Evolutionary conservation across 1,140 invertebrate species (phyloP), one percentile per base, ranked within the genome.

Genomic region (Drosophila parvula): DNA sequence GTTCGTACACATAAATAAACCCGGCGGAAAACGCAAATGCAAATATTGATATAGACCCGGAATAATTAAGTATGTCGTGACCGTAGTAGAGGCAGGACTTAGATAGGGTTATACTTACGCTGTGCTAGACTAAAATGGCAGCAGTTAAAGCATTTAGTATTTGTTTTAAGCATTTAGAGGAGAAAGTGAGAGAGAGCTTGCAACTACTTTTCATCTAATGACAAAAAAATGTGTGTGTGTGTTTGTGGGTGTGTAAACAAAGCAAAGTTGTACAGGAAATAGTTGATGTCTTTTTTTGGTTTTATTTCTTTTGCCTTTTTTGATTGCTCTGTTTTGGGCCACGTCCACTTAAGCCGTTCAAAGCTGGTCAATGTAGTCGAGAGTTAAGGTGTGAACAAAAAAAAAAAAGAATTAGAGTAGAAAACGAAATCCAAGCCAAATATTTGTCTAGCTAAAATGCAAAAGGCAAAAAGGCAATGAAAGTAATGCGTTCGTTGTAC

Each of bases 381-480:
- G 28, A 48, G 43, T 45, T 28, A 16, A 41, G 70, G 64, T 69
- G 50, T 69, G 44, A 81, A 76, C 18, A 18, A 45, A 71, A 44
- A 22, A 45, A 38, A 63, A 28, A 58, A 44, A n/a, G 55, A 60
- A 57, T 16, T 62, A 47, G 34, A 78, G 55, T 28, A 11, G 28
- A 62, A 48, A 77, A 63, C 36, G 64, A 74, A 86, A 88, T 63
- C 75, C 71, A 88, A 88, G 79, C 69, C 63, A 86, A 82, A 82
- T 86, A 82, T 88, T 86, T 86, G 57, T 74, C 75, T 88, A 86
- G 71, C 67, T 74, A 86, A 85, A 86, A 86, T 86, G 82, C 82
- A 86, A 81, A 60, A 68, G 78, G 11, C 36, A 12, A 38, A 44
- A 18, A 38, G 51, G 45, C 77, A 70, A 74, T 65, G 51, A 68